Percentiles rank a stretch among this genome's conserved stretches.
Evolutionary conservation across 2,113 vertebrate genomes (phyloP).

Genomic region (Ptilonorhynchus violaceus): DNA sequence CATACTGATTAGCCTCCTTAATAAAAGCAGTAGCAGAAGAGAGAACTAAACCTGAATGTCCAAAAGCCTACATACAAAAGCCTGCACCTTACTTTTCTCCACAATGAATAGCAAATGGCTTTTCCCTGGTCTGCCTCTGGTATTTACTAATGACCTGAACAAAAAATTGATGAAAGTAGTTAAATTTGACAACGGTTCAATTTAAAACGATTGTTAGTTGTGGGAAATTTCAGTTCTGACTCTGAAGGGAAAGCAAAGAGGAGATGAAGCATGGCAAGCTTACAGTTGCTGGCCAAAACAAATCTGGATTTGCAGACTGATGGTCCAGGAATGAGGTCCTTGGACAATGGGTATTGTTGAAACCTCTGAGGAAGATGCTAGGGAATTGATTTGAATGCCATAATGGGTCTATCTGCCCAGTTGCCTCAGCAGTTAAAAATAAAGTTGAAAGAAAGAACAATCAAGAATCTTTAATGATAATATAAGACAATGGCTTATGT

Average conservation of each 20-base stretch:
- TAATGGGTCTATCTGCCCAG: neutral
- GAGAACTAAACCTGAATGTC: neutral
- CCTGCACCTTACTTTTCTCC: neutral
- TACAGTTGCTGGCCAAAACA: neutral
- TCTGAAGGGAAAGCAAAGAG: neutral
- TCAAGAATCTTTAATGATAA: neutral
- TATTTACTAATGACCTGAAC: neutral
- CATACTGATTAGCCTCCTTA: neutral
- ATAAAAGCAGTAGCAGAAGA: neutral
- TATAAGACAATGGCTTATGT: neutral
- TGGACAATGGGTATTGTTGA: neutral
- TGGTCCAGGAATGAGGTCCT: neutral
- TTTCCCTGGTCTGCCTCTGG: neutral
- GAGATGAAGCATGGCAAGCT: constrained; percentile 17
- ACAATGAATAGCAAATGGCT: neutral
- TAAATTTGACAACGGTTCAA: neutral
- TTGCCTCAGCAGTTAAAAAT: neutral
- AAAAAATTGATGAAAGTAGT: neutral
- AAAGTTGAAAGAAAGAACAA: neutral
- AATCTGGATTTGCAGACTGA: neutral
- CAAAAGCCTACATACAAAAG: neutral
- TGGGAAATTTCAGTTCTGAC: neutral
- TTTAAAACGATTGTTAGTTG: neutral
- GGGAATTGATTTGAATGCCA: constrained; percentile 20
- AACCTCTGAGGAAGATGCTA: neutral